A percentile compares a stretch with the other conserved stretches of the same genome.
phyloP scores from a whole-genome alignment of 2,113 vertebrate genomes.

The Axis porcinus region DNA sequence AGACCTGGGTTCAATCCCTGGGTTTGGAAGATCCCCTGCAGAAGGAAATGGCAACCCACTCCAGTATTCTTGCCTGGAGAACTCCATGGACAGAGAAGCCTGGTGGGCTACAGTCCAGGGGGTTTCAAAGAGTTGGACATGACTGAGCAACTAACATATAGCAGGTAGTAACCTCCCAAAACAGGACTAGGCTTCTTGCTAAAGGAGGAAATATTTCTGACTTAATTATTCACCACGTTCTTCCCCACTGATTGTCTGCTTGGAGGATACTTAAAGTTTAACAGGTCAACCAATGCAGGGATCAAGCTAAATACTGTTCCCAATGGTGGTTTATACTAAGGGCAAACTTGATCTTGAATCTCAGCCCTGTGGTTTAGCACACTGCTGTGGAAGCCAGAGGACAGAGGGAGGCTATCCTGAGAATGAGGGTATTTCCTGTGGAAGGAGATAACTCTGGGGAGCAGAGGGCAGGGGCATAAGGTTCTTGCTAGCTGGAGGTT shows the following conservation, averaged over 20 bases:
- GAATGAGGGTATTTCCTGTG: neutral
- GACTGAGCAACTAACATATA: neutral
- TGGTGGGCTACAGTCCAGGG: neutral
- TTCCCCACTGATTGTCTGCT: neutral
- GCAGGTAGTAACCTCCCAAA: neutral
- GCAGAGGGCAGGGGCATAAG: neutral
- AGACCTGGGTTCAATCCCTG: neutral
- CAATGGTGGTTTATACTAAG: neutral
- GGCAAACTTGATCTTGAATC: neutral
- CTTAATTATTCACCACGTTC: neutral
- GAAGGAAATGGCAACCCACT: neutral
- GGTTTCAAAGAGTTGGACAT: neutral
- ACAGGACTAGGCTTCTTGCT: neutral
- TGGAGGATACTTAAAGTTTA: neutral
- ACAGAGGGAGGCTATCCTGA: neutral
- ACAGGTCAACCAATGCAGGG: neutral
- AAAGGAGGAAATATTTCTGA: neutral
- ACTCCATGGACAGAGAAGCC: neutral
- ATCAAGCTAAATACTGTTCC: neutral
- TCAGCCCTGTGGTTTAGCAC: neutral
- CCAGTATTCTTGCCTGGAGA: neutral
- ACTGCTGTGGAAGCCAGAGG: neutral
- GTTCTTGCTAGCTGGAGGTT: neutral
- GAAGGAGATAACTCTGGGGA: neutral
- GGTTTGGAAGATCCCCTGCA: neutral